These are phyloP conservation scores for Trichacis sp. DNA, from an alignment of 2,888 invertebrate genomes.

Conservation along the genomic window DNA sequence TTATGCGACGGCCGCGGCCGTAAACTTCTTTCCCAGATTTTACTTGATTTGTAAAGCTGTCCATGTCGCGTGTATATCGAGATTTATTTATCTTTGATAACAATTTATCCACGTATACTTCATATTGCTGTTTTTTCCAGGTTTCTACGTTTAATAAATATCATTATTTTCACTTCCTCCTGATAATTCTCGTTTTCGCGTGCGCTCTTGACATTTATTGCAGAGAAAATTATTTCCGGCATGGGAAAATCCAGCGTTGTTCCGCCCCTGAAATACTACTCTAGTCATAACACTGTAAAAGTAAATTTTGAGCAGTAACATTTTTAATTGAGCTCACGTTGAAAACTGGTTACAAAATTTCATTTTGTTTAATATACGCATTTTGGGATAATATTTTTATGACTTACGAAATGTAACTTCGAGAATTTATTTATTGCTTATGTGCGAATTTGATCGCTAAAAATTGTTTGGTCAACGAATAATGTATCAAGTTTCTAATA, in stretches of 20 bases:
- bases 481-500: too few species aligned
- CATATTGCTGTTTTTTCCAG: too few species aligned
- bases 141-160: background rate
- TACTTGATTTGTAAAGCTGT: conserved; percentile 1
- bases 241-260: background rate
- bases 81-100: conserved; percentile 20
- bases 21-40: conserved; percentile 14
- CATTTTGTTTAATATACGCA: too few species aligned
- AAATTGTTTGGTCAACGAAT: too few species aligned
- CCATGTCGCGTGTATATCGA: conserved; percentile 7
- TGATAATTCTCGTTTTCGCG: background rate
- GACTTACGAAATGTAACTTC: too few species aligned
- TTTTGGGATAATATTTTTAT: too few species aligned
- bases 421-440: too few species aligned
- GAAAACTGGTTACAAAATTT: too few species aligned
- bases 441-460: too few species aligned
- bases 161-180: background rate
- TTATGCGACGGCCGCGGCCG: conserved; percentile 20
- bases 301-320: too few species aligned
- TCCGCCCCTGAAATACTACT: background rate
- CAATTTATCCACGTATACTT: background rate
- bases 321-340: too few species aligned
- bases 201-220: background rate
- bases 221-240: background rate
- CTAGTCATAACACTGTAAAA: too few species aligned